Evolutionary conservation across 2,888 invertebrate genomes (phyloP).

Genomic region (Allolobophora icterica): DNA sequence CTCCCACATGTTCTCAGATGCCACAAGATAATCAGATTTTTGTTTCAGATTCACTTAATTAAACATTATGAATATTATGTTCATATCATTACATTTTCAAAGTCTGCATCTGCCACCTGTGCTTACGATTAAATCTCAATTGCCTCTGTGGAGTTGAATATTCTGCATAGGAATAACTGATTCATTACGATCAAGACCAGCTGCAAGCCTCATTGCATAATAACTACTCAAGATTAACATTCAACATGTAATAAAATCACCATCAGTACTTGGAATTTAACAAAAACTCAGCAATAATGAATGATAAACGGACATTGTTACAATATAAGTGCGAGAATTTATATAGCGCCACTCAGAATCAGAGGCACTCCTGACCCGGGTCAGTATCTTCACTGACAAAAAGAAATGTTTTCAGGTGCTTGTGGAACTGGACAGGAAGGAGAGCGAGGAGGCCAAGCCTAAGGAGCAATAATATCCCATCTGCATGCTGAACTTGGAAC

Average conservation of each 20-base stretch:
- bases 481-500: not conserved
- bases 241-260: not conserved
- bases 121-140: not conserved
- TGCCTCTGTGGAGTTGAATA: not conserved
- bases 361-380: too few species aligned
- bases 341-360: too few species aligned
- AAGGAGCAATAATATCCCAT: not conserved
- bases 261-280: not conserved
- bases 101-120: not conserved
- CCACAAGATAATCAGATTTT: not conserved
- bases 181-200: too few species aligned
- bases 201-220: not conserved
- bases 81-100: too few species aligned
- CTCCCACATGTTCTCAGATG: not conserved
- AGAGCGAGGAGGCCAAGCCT: too few species aligned
- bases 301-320: not conserved
- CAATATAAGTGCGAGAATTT: too few species aligned
- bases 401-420: too few species aligned
- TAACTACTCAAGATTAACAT: not conserved
- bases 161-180: not conserved
- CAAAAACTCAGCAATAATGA: not conserved
- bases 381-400: too few species aligned
- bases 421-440: too few species aligned
- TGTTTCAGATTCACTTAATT: not conserved
- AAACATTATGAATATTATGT: too few species aligned